phyloP scores from a whole-genome alignment of 2,888 invertebrate species.

The Tricholauxania praeusta region DNA sequence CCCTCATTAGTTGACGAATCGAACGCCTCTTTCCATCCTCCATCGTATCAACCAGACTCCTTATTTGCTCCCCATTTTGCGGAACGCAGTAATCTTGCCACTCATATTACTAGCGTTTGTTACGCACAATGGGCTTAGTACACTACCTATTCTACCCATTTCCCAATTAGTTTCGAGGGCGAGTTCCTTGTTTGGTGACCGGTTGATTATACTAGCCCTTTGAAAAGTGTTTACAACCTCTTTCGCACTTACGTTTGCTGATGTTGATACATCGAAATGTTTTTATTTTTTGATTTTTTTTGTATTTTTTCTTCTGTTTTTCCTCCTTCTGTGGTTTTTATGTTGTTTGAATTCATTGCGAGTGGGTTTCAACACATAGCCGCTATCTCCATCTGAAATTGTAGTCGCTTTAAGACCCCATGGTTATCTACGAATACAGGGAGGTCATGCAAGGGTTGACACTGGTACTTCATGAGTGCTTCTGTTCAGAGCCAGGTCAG shows the following conservation, averaged over 20 bases:
- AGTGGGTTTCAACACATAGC: neutral
- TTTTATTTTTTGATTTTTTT: too few relatives aligned
- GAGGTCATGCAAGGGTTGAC: conserved; percentile 37
- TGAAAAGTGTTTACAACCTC: too few relatives aligned
- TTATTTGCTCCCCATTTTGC: neutral
- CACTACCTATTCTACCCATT: neutral
- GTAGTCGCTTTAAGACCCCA: too few relatives aligned
- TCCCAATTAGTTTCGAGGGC: too few relatives aligned
- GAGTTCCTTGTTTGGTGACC: too few relatives aligned
- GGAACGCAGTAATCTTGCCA: neutral
- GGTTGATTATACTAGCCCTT: too few relatives aligned
- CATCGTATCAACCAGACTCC: neutral
- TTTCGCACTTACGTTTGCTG: too few relatives aligned
- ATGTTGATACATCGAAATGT: too few relatives aligned
- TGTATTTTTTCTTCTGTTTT: conserved; percentile 4
- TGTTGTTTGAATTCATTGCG: neutral
- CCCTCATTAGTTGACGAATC: conserved; percentile 3
- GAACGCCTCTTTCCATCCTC: neutral
- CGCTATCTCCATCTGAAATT: too few relatives aligned
- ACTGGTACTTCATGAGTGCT: conserved; percentile 25
- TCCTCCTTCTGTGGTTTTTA: neutral
- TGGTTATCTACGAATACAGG: conserved; percentile 23
- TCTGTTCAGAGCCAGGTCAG: conserved; percentile 40
- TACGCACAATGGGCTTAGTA: neutral
- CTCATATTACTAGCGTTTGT: neutral